A percentile compares a stretch with the other conserved stretches of the same genome.
These are phyloP conservation scores for Platynereis dumerilii DNA, from an alignment of 2,888 invertebrate species.

Conservation along the genomic window DNA sequence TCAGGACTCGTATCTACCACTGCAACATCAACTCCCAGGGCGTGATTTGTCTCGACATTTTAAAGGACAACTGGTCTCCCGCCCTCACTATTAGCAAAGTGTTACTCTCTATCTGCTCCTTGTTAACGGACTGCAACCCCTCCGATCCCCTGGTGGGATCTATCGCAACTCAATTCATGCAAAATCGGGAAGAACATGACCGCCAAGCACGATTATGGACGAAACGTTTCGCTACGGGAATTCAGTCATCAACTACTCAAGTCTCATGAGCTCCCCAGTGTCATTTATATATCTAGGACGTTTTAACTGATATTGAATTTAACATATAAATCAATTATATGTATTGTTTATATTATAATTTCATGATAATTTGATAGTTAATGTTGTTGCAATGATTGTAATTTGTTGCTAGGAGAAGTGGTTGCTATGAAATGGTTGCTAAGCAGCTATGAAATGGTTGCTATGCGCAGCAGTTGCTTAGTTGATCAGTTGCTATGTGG, in stretches of 20 bases:
- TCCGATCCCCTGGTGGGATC: conserved; percentile 97
- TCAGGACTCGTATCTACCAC: conserved; percentile 97
- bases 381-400: no score
- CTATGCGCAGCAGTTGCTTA: no score
- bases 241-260: conserved; percentile 11
- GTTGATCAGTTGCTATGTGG: no score
- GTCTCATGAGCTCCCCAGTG: no score
- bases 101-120: conserved; percentile 94
- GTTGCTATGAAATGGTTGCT: no score
- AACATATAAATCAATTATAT: no score
- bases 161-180: conserved; percentile 97
- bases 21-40: conserved; percentile 99
- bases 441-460: no score
- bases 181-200: conserved; percentile 97
- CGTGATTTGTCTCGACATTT: conserved; percentile 95
- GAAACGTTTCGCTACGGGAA: conserved; percentile 85
- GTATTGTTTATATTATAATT: no score
- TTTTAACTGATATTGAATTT: no score
- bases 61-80: conserved; percentile 99
- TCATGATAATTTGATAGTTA: no score
- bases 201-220: conserved; percentile 98
- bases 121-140: conserved; percentile 98
- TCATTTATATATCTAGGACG: no score
- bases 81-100: conserved; percentile 98
- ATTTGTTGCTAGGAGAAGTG: no score